These are phyloP conservation scores for Epinotia nisella DNA, from an alignment of 2,888 invertebrate genomes.

Conservation along the genomic window DNA sequence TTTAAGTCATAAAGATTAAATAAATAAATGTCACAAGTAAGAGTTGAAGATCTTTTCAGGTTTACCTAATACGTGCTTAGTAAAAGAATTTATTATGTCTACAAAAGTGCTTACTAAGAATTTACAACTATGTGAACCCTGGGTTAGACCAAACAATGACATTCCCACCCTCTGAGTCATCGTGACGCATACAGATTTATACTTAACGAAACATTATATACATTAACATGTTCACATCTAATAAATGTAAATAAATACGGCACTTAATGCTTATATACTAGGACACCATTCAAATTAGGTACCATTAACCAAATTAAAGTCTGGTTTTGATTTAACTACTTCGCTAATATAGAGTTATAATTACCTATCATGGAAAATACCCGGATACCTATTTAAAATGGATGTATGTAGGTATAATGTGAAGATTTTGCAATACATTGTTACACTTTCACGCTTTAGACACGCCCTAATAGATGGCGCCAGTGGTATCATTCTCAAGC, in stretches of 20 bases:
- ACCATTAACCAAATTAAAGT: background rate
- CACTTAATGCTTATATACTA: background rate
- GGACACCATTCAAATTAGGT: background rate
- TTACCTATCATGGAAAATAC: conserved; percentile 8
- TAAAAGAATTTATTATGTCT: conserved; percentile 34
- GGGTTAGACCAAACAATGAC: conserved; percentile 59
- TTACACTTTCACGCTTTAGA: background rate
- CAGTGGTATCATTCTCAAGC: conserved; percentile 2
- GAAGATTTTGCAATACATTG: background rate
- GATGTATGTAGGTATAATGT: background rate
- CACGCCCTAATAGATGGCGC: conserved; percentile 35
- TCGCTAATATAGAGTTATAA: conserved; percentile 3
- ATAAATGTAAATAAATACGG: conserved; percentile 19
- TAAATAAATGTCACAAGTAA: background rate
- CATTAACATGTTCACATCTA: background rate
- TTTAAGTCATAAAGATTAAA: background rate
- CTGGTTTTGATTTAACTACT: conserved; percentile 5
- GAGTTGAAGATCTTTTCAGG: background rate
- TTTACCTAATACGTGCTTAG: background rate
- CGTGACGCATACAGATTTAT: conserved; percentile 22
- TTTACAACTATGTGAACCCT: conserved; percentile 34
- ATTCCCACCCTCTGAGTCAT: conserved; percentile 44
- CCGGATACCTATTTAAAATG: background rate
- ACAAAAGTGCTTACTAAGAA: conserved; percentile 29
- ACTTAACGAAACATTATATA: background rate